Percentiles rank a stretch among this genome's conserved stretches.
phyloP scores from a whole-genome alignment of 1,140 invertebrate genomes.

The Drosophila serrata region DNA sequence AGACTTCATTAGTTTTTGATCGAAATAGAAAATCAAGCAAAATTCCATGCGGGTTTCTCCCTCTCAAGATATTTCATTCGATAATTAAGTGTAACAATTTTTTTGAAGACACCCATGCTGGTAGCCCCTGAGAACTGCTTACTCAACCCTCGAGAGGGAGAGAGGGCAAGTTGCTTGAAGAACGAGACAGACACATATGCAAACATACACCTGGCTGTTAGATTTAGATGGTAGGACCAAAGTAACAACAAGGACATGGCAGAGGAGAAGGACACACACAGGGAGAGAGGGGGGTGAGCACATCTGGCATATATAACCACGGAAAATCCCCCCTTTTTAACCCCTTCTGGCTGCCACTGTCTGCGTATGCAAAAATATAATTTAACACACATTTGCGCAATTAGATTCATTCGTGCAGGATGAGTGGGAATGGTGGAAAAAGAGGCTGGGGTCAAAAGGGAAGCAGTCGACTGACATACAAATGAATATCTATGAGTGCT shows the following conservation, averaged over 20 bases:
- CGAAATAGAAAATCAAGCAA: slow-evolving; percentile 14
- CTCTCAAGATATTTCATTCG: slow-evolving; percentile 36
- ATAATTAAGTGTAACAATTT: slow-evolving; percentile 47
- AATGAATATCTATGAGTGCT: slow-evolving; percentile 80
- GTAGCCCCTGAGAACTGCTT: slow-evolving; percentile 23
- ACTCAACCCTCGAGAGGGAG: slow-evolving; percentile 32
- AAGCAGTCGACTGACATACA: slow-evolving; percentile 65
- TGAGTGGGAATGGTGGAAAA: slow-evolving; percentile 22
- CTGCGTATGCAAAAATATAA: slow-evolving; percentile 83
- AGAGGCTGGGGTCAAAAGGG: slow-evolving; percentile 15
- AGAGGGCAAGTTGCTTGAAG: slow-evolving; percentile 2
- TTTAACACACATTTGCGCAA: slow-evolving; percentile 83
- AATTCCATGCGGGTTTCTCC: slow-evolving; percentile 24
- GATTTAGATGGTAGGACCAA: slow-evolving; percentile 48
- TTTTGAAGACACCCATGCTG: slow-evolving; percentile 21
- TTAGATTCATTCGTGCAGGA: slow-evolving; percentile 81
- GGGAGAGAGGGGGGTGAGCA: slow-evolving; percentile 10
- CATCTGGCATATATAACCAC: slow-evolving; percentile 42
- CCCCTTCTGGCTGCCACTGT: slow-evolving; percentile 56
- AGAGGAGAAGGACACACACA: background rate
- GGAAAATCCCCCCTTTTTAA: slow-evolving; percentile 19
- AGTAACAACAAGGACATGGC: slow-evolving; percentile 36
- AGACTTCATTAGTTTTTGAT: slow-evolving; percentile 45
- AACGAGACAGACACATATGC: slow-evolving; percentile 20
- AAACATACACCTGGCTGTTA: slow-evolving; percentile 59